These are phyloP conservation scores for Stratiomys singularior DNA, from an alignment of 2,888 invertebrate species.

Conservation along the genomic window DNA sequence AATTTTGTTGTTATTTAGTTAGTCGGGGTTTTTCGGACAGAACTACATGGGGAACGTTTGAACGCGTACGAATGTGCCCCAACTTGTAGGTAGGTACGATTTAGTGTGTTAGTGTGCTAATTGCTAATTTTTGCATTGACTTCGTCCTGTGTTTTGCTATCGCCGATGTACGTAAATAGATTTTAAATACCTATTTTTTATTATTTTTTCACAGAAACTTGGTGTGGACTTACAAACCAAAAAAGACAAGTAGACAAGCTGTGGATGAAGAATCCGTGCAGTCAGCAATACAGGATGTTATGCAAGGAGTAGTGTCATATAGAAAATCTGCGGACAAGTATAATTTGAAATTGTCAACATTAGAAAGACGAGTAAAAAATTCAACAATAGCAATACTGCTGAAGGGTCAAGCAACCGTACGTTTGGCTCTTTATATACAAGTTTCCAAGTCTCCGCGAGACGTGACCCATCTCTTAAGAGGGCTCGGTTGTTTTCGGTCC, in stretches of 20 bases:
- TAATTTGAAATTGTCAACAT: constrained; percentile 46
- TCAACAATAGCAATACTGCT: constrained; percentile 21
- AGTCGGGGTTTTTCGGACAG: background rate
- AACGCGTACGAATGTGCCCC: constrained; percentile 11
- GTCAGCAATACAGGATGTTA: constrained; percentile 46
- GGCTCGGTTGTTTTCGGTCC: too few species aligned
- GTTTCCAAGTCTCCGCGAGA: constrained; percentile 1
- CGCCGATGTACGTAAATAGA: background rate
- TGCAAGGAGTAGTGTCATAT: constrained; percentile 44
- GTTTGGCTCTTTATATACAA: background rate
- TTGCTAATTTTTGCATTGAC: constrained; percentile 11
- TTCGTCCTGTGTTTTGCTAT: constrained; percentile 8
- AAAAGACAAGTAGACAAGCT: constrained; percentile 43
- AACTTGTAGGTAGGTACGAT: constrained; percentile 6
- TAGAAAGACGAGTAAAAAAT: constrained; percentile 46
- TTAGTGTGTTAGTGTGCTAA: constrained; percentile 11
- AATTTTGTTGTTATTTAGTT: background rate
- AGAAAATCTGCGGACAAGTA: constrained; percentile 47
- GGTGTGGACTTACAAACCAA: constrained; percentile 46
- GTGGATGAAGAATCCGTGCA: constrained; percentile 47
- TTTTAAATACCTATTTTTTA: constrained; percentile 5
- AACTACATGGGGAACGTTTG: constrained; percentile 5
- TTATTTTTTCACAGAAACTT: constrained; percentile 38
- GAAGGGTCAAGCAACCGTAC: constrained; percentile 31
- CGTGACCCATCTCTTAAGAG: too few species aligned